Evolutionary conservation across 2,113 vertebrate genomes (phyloP).

Genomic region (Cepphus grylle): DNA sequence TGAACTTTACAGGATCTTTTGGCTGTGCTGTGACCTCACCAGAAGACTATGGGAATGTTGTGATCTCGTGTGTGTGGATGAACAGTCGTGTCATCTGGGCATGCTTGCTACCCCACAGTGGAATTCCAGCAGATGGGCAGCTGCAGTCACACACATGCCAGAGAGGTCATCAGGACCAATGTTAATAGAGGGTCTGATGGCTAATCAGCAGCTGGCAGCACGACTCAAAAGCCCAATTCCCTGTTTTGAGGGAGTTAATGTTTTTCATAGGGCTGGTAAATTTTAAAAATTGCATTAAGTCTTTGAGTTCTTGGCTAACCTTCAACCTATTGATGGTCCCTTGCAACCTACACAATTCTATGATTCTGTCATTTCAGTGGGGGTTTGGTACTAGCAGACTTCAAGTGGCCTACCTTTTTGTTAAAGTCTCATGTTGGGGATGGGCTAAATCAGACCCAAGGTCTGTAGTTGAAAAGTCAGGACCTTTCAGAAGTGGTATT

Average conservation of each 20-base stretch:
- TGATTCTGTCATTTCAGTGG: neutral
- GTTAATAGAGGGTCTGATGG: neutral
- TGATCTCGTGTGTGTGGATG: neutral
- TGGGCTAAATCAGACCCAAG: neutral
- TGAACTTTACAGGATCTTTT: neutral
- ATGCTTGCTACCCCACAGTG: neutral
- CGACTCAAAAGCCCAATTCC: neutral
- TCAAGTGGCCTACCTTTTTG: neutral
- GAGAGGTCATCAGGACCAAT: neutral
- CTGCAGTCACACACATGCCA: neutral
- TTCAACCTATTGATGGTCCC: neutral
- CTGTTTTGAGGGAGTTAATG: neutral
- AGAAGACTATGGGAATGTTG: slow-evolving; percentile 12
- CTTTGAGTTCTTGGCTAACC: neutral
- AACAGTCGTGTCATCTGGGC: neutral
- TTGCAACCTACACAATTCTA: neutral
- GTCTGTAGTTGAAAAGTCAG: neutral
- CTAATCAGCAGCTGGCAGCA: slow-evolving; percentile 2
- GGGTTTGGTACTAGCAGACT: neutral
- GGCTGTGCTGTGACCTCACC: slow-evolving; percentile 23
- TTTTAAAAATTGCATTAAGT: neutral
- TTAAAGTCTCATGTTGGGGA: neutral
- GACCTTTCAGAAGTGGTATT: neutral
- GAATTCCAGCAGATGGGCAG: slow-evolving; percentile 48
- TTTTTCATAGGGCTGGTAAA: neutral